Evolutionary conservation across 1,140 invertebrate species (phyloP), one percentile per base, ranked within the genome.

Genomic region (Pachypsylla venusta): DNA sequence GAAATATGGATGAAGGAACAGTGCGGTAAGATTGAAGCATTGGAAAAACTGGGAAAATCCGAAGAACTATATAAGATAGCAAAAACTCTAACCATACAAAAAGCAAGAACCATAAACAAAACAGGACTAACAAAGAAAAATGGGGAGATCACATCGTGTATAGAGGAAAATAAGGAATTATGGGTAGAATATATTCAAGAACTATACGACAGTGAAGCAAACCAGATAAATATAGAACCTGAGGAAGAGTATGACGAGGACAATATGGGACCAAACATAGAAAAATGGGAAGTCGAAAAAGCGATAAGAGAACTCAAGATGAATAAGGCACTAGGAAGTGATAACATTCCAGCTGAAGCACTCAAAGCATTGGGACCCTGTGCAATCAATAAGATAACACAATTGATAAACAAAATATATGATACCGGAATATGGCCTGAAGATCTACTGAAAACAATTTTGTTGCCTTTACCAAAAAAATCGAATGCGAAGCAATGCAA

Each of bases 281-380:
- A 48, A 25, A 25, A 48, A 25, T 25, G 57, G 39, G 62, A 63
- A 54, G 39, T 60, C 2, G 19, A 19, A 27, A 35, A 28, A 28
- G 48, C 60, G 26, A 61, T 64, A 13, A 64, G 60, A 20, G 54
- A 61, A 14, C 53, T 66, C 27, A 53, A 60, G 25, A 61, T 58
- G 26, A 64, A 65, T 16, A 64, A 64, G 60, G 62, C 67, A 25
- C 56, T 62, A 14, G 63, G 64, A 54, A 20, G 24, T 5, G 65
- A 66, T 60, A 61, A 60, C 16, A 65, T 67, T 24, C 57, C 61
- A 12, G 62, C 58, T 35, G 64, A 67, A 58, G n/a, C 64, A n/a
- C 62, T 62, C 48, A 67, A 66, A 58, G 25, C 25, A 20, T 25
- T 58, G 25, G 56, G 42, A 53, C 14, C 42, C 30, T 16, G 24